Base-by-base conservation (phyloP, 2,797 vertebrate genomes). In the Fistularia commersonii region DNA sequence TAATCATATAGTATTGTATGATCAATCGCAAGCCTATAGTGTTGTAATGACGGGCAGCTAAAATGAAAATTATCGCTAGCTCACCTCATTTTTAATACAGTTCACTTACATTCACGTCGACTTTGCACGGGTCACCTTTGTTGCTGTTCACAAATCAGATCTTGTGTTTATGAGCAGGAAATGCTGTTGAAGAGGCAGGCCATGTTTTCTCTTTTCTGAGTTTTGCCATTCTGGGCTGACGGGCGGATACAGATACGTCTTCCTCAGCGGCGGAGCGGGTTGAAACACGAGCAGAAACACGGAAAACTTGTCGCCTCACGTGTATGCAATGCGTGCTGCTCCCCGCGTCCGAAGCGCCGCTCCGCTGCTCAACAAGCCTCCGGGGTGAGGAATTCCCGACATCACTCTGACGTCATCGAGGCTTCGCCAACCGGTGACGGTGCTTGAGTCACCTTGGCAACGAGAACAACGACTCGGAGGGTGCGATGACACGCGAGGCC, bases 381-480 rank as follows among this genome's bases (percentile, higher is more conserved):
- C 56, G 8, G 54, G 68, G 72, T 76, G 61, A 77, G 86, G 88
- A 73, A 89, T 84, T 85, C 88, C 87, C 86, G 67, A 51, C 34
- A 46, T 55, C 54, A 8, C 39, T 0, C 12, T 67, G 60, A 85
- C 54, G 85, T 87, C 84, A 86, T 7, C 11, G 1, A 1, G 7
- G 34, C 46, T 47, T 50, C 33, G 54, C 90, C 87, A 88, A 90
- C 69, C 74, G 45, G 15, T 7, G 57, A 42, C 46, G 10, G 41
- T 5, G 76, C 59, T 51, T 51, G 1, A 5, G 86, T 87, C 70
- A 9, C 83, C 80, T 6, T 59, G 48, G 84, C 10, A 76, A 88
- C 85, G 32, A 8, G 3, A 15, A 40, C 35, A n/a, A n/a, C n/a
- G n/a, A 7, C 9, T 32, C 12, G 34, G 37, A 3, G 7, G 36